phyloP scores from a whole-genome alignment of 2,888 invertebrate genomes.

The Leptarthrus brevirostris region DNA sequence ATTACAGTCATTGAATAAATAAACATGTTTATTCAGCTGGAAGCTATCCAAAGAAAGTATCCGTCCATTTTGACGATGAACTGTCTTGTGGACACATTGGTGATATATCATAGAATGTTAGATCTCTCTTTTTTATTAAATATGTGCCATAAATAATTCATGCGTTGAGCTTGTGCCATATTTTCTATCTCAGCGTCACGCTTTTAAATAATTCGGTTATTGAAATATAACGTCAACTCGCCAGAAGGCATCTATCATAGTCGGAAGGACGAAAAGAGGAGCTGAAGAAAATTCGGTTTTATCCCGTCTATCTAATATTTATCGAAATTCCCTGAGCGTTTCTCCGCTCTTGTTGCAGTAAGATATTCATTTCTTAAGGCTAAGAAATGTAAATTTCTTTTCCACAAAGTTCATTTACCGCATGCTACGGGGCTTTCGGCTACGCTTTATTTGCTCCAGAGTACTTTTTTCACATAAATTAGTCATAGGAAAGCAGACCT shows the following conservation, averaged over 20 bases:
- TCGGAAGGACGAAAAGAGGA: conserved; percentile 9
- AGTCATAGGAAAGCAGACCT: conserved; percentile 25
- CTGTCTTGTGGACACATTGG: conserved; percentile 37
- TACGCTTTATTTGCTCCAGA: conserved; percentile 39
- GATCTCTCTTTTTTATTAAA: conserved; percentile 36
- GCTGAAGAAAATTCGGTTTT: conserved; percentile 26
- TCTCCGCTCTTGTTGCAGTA: conserved; percentile 29
- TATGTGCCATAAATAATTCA: conserved; percentile 46
- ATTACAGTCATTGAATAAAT: background rate
- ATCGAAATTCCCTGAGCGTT: conserved; percentile 41
- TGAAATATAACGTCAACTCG: conserved; percentile 53
- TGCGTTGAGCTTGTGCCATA: conserved; percentile 23
- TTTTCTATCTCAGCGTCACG: conserved; percentile 29
- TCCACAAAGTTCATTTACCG: conserved; percentile 40
- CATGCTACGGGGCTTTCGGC: conserved; percentile 24
- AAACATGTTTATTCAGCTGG: conserved; percentile 35
- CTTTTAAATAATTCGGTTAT: conserved; percentile 53
- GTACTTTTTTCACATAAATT: conserved; percentile 35
- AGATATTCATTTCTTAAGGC: conserved; percentile 46
- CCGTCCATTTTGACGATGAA: conserved; percentile 45
- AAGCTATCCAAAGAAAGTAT: conserved; percentile 34
- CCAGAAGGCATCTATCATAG: conserved; percentile 50
- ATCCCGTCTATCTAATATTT: conserved; percentile 45
- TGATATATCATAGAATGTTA: conserved; percentile 31
- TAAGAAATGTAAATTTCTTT: conserved; percentile 42